phyloP scores from a whole-genome alignment of 2,888 invertebrate genomes.

The Lasioglossum calceatum region DNA sequence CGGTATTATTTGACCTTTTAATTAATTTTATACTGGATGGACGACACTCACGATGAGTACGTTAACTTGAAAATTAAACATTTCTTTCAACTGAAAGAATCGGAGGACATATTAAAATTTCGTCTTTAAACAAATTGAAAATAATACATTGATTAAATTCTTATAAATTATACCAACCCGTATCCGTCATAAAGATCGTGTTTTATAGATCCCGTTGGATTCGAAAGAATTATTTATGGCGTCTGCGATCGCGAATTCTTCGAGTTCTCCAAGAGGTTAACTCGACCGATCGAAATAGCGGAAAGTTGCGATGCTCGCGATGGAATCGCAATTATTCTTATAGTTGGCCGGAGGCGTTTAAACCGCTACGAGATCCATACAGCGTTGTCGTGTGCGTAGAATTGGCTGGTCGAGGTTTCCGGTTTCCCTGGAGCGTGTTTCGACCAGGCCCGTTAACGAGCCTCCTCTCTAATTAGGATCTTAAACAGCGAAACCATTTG shows the following conservation, averaged over 20 bases:
- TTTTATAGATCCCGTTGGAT: background rate
- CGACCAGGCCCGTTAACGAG: background rate
- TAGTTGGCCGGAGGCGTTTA: background rate
- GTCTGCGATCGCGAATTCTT: background rate
- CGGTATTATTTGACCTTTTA: too few species aligned
- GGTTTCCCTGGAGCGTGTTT: background rate
- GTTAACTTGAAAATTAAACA: too few species aligned
- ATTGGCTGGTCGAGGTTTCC: background rate
- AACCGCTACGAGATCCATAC: background rate
- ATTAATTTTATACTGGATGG: too few species aligned
- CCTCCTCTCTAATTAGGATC: constrained; percentile 16
- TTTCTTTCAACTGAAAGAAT: too few species aligned
- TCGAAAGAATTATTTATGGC: background rate
- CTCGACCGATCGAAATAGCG: background rate
- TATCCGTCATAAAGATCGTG: too few species aligned
- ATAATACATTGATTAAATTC: too few species aligned
- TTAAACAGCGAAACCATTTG: background rate
- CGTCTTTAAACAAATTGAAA: background rate
- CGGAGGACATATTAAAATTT: background rate
- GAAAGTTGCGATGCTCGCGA: background rate
- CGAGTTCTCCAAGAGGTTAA: background rate
- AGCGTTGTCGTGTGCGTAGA: background rate
- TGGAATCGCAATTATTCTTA: constrained; percentile 18
- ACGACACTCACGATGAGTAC: too few species aligned
- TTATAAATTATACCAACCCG: too few species aligned